Conservation (phyloP, 2,113 vertebrate genomes). For the Verasper variegatus region DNA sequence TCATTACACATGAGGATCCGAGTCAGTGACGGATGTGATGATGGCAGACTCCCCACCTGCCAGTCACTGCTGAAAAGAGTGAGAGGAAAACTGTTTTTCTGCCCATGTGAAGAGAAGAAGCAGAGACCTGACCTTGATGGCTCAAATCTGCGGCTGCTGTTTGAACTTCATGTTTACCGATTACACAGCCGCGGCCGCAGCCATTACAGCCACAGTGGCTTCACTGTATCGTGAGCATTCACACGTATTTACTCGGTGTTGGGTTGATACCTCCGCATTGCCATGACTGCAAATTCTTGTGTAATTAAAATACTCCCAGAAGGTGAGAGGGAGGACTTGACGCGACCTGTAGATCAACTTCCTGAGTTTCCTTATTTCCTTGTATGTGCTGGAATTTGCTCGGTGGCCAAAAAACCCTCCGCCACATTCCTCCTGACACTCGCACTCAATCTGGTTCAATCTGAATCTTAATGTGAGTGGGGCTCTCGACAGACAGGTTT, state of each 20-base stretch:
- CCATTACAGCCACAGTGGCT: constrained; percentile 52
- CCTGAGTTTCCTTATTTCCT: constrained; percentile 18
- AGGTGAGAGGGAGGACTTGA: constrained; percentile 32
- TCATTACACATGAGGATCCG: constrained; percentile 16
- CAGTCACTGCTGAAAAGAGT: constrained; percentile 31
- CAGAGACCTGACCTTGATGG: constrained; percentile 33
- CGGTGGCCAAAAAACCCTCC: constrained; percentile 29
- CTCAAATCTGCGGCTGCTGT: constrained; percentile 42
- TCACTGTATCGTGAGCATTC: constrained; percentile 53
- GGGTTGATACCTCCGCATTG: constrained; percentile 38
- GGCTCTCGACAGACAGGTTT: constrained; percentile 15
- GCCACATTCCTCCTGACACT: constrained; percentile 53
- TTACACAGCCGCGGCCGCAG: constrained; percentile 54
- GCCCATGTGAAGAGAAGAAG: neutral
- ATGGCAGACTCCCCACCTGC: constrained; percentile 37
- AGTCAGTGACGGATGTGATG: constrained; percentile 35
- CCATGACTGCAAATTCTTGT: constrained; percentile 49
- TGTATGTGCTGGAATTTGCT: constrained; percentile 50
- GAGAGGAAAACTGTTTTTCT: constrained; percentile 15
- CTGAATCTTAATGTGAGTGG: neutral
- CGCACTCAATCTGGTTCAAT: constrained; percentile 40
- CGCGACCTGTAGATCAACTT: constrained; percentile 56
- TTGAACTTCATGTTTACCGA: constrained; percentile 64
- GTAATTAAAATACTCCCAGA: constrained; percentile 60
- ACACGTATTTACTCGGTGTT: constrained; percentile 49